These are phyloP conservation scores for Altica lythri DNA, from an alignment of 2,888 invertebrate genomes.

Conservation along the genomic window DNA sequence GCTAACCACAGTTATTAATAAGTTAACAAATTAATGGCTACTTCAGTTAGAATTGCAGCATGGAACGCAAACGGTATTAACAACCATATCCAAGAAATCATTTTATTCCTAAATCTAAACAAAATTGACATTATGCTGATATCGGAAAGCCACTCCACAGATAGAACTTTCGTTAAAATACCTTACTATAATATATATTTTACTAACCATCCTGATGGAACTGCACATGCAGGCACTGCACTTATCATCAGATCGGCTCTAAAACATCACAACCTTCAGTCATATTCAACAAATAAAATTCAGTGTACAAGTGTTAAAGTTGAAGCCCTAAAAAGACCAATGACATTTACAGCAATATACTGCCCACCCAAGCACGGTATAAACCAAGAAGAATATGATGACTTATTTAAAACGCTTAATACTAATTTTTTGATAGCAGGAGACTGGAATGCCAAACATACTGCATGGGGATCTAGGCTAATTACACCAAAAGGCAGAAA, in stretches of 20 bases:
- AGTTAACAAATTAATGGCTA: background rate
- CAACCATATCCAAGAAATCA: no score
- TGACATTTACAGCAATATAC: no score
- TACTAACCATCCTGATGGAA: background rate
- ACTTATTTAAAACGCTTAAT: background rate
- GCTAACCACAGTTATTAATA: background rate
- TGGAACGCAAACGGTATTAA: no score
- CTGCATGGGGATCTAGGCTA: slow-evolving; percentile 3
- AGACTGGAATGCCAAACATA: no score
- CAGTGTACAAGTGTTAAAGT: slow-evolving; percentile 1
- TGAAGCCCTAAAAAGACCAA: background rate
- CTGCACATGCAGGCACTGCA: background rate
- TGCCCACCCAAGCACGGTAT: background rate
- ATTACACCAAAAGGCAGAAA: background rate
- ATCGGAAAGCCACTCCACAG: background rate
- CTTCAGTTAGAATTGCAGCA: background rate
- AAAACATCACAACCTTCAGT: background rate
- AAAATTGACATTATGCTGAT: no score
- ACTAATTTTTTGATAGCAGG: background rate
- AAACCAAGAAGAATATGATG: background rate
- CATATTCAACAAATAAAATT: slow-evolving; percentile 1
- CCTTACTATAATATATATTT: background rate
- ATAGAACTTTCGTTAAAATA: background rate
- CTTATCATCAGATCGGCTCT: background rate
- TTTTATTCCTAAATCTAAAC: no score